Evolutionary conservation across 1,140 invertebrate genomes (phyloP), one percentile per base, ranked within the genome.

Genomic region (Brachionus asplanchnoidis): DNA sequence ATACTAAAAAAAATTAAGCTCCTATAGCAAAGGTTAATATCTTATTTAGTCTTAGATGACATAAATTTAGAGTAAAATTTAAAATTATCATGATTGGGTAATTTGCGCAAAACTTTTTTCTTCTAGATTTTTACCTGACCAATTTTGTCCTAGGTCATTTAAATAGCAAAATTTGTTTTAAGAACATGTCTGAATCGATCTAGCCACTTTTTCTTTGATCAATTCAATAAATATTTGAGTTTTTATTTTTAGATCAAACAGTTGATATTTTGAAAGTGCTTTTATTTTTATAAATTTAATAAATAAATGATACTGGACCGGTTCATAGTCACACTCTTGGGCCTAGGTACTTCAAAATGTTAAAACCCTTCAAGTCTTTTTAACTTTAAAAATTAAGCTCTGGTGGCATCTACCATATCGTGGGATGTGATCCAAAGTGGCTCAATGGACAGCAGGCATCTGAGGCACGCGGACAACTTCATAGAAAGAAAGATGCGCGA

Each of bases 21-120:
- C 53, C 20, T 60, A 20, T 60, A 60, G 53, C 53, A 60, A 60
- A 60, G 53, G 53, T 60, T 60, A 60, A 60, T 60, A 60, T 60
- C 53, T 60, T 60, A 60, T 60, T 60, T 60, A 60, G 53, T 60
- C 53, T 60, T 60, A 60, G 53, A 60, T 60, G 53, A 60, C 53
- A 60, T 60, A 60, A 60, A 60, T 60, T 60, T 60, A 60, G 53
- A 60, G 9, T 26, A 60, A 5, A 60, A 56, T 56, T 56, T 23
- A 1, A 56, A 60, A 60, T 20, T 60, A 60, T 60, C 53, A 60
- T 60, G 17, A 20, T 60, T 60, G 53, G 53, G 53, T 20, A 60
- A 60, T 60, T 20, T 26, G 9, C 2, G 20, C 2, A 60, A 60
- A 60, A 53, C 5, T n/a, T 8, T 60, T 60, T 20, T 60, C 1